Conservation (phyloP, 2,888 invertebrate genomes). For the Diogma glabrata region DNA sequence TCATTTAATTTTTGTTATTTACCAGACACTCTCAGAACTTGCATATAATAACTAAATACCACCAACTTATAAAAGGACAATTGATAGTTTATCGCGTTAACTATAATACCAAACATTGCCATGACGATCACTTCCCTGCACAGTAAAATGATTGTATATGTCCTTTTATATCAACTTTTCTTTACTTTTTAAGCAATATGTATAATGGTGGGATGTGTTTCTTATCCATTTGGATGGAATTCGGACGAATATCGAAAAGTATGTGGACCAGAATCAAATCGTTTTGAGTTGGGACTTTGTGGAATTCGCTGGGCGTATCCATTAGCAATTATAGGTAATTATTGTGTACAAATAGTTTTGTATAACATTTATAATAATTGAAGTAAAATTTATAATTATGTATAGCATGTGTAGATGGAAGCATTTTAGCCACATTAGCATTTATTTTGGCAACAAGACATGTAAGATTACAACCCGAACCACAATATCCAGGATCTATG, state of each 20-base stretch:
- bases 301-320: conserved; percentile 89
- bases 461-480: conserved; percentile 72
- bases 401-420: conserved; percentile 61
- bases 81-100: no score
- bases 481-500: conserved; percentile 56
- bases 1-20: no score
- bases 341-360: background rate
- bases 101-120: no score
- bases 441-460: conserved; percentile 88
- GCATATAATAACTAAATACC: no score
- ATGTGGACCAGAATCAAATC: conserved; percentile 72
- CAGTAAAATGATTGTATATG: no score
- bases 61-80: no score
- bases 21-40: no score
- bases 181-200: conserved; percentile 55
- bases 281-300: conserved; percentile 69
- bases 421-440: conserved; percentile 77
- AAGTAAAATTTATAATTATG: conserved; percentile 28
- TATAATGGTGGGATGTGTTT: conserved; percentile 76
- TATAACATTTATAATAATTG: conserved; percentile 22
- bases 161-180: background rate
- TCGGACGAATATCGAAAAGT: conserved; percentile 69
- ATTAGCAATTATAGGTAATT: conserved; percentile 66
- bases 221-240: conserved; percentile 88
- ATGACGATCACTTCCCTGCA: no score